These are phyloP conservation scores for Osmerus mordax DNA, from an alignment of 2,113 vertebrate species.

Conservation along the genomic window DNA sequence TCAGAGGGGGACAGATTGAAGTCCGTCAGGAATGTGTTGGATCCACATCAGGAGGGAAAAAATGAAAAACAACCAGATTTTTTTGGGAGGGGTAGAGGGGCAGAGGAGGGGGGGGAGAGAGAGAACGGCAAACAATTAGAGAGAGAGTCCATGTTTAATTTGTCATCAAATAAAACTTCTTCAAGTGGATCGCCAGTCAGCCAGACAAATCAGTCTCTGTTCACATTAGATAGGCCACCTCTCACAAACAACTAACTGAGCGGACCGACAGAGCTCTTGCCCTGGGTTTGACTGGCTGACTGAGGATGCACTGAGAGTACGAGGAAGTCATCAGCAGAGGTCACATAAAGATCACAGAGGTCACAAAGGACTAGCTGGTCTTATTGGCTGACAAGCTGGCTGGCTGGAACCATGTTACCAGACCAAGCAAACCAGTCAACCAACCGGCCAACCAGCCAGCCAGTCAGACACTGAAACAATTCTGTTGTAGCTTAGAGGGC, in stretches of 20 bases:
- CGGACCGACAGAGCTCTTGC: background rate
- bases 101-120: slow-evolving; percentile 64
- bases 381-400: background rate
- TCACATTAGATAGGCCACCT: too few species aligned
- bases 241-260: background rate
- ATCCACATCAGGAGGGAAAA: slow-evolving; percentile 59
- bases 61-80: slow-evolving; percentile 80
- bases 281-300: too few species aligned
- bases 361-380: background rate
- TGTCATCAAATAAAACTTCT: slow-evolving; percentile 28
- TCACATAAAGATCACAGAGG: background rate
- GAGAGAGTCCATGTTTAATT: slow-evolving; percentile 66
- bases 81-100: slow-evolving; percentile 78
- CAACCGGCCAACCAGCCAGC: background rate
- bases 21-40: slow-evolving; percentile 59
- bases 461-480: background rate
- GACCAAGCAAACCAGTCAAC: background rate
- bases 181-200: slow-evolving; percentile 47
- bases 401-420: background rate
- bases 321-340: too few species aligned
- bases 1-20: slow-evolving; percentile 31
- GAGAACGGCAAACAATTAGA: slow-evolving; percentile 78
- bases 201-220: background rate
- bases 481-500: too few species aligned
- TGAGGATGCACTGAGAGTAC: too few species aligned